These are phyloP conservation scores for Harpalus rubripes DNA, from an alignment of 2,888 invertebrate species.

Conservation along the genomic window DNA sequence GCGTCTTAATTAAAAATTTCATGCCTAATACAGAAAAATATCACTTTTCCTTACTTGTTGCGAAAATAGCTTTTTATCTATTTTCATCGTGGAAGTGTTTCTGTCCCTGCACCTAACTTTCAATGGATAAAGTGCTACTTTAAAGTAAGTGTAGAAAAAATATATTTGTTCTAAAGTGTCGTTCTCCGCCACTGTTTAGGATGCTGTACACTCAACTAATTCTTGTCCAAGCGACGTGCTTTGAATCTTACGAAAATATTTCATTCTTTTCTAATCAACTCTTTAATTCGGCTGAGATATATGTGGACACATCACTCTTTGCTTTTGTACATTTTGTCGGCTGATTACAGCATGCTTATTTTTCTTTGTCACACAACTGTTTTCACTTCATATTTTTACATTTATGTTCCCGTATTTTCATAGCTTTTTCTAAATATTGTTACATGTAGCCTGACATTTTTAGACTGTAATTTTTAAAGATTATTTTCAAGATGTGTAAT, in stretches of 20 bases:
- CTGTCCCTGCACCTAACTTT: no score
- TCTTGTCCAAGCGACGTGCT: conserved; percentile 40
- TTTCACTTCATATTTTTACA: conserved; percentile 20
- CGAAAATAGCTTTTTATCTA: no score
- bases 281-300: conserved; percentile 38
- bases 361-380: conserved; percentile 17
- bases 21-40: no score
- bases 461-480: conserved; percentile 14
- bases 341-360: conserved; percentile 12
- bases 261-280: conserved; percentile 53
- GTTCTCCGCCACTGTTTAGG: background rate
- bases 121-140: no score
- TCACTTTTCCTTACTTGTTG: no score
- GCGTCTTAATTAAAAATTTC: no score
- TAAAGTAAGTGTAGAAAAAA: no score
- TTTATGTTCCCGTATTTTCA: background rate
- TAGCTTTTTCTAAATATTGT: conserved; percentile 1
- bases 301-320: conserved; percentile 1
- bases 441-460: conserved; percentile 8
- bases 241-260: conserved; percentile 38
- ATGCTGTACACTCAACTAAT: conserved; percentile 18
- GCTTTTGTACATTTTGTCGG: background rate
- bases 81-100: no score
- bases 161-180: no score
- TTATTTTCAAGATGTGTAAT: background rate